Evolutionary conservation across 2,888 invertebrate species (phyloP), one percentile per base, ranked within the genome.

Genomic region (Polymixis lichenea): DNA sequence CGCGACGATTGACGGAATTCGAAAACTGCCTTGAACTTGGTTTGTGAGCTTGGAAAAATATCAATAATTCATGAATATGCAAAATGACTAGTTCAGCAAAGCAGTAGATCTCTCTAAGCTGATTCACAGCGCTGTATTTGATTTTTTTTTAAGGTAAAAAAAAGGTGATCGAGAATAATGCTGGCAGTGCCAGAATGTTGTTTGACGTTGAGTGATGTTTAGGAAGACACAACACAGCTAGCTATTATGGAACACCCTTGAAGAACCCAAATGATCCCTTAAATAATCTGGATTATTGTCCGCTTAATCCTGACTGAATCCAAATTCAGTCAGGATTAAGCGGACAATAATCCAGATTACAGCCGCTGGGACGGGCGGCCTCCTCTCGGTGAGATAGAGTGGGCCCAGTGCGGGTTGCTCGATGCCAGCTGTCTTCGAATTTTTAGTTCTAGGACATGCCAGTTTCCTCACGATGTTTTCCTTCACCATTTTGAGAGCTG

Each of bases 11-110:
- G 81, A 84, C 61, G 46, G 17, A 17, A 61, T 69, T 61, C 61
- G n/a, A 64, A 80, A 77, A 69, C 68, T 72, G 53, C 83, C 83
- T 83, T 83, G 85, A 83, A 81, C 83, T 84, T 77, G 67, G 53
- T 65, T 19, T 28, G 22, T 28, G 56, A 61, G 19, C 22, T 67
- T 71, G 6, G 11, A 62, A 61, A 56, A 49, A 56, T n/a, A 49
- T 55, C 15, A 25, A 38, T 53, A 49, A n/a, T 58, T 60, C n/a
- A 32, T 13, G 9, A 22, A 56, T 72, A 43, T 49, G 43, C 51
- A 78, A 28, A 65, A 78, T 28, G 28, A 70, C 55, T 72, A 49
- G 38, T 56, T 53, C 25, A 13, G 17, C 11, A 19, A 43, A 38
- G 0, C 3, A 22, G 53, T 19, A 51, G 19, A 9, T 46, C 8